Evolutionary conservation across 2,797 vertebrate genomes (phyloP).

Genomic region (Ambastaia sidthimunki): DNA sequence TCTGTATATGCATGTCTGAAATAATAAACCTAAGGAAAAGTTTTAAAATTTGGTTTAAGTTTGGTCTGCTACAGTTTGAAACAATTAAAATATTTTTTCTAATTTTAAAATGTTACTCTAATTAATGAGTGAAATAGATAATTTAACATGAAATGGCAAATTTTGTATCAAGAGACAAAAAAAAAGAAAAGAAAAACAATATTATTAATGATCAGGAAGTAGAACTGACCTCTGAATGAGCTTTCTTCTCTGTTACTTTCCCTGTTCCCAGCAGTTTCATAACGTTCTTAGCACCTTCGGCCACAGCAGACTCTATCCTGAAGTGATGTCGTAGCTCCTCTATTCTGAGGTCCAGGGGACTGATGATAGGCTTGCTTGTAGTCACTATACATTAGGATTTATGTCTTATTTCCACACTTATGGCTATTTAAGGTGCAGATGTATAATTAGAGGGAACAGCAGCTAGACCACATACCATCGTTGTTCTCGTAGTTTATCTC

Average conservation of each 20-base stretch:
- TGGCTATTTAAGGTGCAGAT: neutral
- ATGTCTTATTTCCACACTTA: constrained; percentile 2
- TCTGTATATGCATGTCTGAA: no score
- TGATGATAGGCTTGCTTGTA: constrained; percentile 84
- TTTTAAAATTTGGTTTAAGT: no score
- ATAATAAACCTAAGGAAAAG: no score
- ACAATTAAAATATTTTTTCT: no score
- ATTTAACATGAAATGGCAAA: no score
- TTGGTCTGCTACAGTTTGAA: no score
- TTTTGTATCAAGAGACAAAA: no score
- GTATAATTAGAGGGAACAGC: constrained; percentile 16
- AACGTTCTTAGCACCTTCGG: constrained; percentile 89
- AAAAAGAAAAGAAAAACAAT: no score
- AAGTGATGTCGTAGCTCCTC: constrained; percentile 89
- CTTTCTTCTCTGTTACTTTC: constrained; percentile 89
- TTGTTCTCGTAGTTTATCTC: constrained; percentile 94
- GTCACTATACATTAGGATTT: constrained; percentile 50
- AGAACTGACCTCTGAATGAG: constrained; percentile 83
- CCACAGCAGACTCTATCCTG: constrained; percentile 88
- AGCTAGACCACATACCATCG: constrained; percentile 72
- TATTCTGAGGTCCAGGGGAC: constrained; percentile 86
- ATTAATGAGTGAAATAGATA: no score
- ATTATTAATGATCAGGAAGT: constrained; percentile 9
- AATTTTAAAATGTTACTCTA: no score
- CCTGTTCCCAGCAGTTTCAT: constrained; percentile 89